Conservation (phyloP, 1,140 invertebrate genomes). For the Micrasema minimum region DNA sequence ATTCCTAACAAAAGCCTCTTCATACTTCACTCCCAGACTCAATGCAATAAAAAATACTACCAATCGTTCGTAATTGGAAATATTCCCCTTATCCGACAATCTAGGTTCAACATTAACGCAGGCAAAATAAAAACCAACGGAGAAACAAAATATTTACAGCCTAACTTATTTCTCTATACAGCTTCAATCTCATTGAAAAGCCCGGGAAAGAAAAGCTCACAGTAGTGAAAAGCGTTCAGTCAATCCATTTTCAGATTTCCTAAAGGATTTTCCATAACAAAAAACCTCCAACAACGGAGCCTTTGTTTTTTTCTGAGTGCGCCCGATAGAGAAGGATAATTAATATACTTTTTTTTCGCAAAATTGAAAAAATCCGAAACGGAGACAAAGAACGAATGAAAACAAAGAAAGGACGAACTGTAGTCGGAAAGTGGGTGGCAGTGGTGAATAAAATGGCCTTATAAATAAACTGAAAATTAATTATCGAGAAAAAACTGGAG, state of each 20-base stretch:
- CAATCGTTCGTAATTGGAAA: conserved; percentile 29
- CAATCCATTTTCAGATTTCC: conserved; percentile 39
- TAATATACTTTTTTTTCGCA: conserved; percentile 41
- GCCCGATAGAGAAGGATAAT: conserved; percentile 35
- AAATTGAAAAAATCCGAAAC: conserved; percentile 39
- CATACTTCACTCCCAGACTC: no score
- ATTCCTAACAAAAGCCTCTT: neutral
- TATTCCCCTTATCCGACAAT: conserved; percentile 7
- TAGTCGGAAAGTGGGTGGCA: conserved; percentile 5
- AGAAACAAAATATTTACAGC: conserved; percentile 23
- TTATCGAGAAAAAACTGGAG: conserved; percentile 6
- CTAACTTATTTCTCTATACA: conserved; percentile 30
- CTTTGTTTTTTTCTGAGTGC: conserved; percentile 35
- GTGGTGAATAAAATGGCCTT: conserved; percentile 11
- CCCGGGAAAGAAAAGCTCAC: conserved; percentile 13
- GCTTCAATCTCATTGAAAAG: conserved; percentile 24
- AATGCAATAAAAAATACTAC: conserved; percentile 11
- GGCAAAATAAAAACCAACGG: conserved; percentile 11
- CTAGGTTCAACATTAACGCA: conserved; percentile 6
- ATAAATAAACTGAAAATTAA: conserved; percentile 30
- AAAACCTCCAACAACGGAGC: conserved; percentile 34
- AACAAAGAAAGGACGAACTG: conserved; percentile 18
- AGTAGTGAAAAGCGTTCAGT: conserved; percentile 36
- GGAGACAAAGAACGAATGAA: conserved; percentile 34
- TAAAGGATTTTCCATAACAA: conserved; percentile 40